Conservation (phyloP, 2,797 vertebrate species). For the Paramormyrops hopkinsi region DNA sequence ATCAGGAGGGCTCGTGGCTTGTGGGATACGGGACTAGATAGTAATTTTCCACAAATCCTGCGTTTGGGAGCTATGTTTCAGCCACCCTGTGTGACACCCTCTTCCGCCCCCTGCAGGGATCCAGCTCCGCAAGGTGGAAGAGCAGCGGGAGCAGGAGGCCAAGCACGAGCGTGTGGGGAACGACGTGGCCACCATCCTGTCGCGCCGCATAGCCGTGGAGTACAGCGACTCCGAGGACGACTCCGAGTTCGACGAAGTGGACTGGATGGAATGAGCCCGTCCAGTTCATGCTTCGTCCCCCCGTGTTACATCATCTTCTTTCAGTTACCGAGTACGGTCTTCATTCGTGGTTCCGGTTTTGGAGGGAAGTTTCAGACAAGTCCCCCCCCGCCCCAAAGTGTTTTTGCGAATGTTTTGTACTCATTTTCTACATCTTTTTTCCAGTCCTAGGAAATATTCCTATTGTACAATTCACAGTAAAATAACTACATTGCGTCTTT, state of each 20-base stretch:
- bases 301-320: background rate
- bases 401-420: constrained; percentile 37
- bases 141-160: constrained; percentile 93
- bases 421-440: constrained; percentile 30
- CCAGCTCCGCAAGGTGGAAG: constrained; percentile 94
- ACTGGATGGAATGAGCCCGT: constrained; percentile 82
- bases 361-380: constrained; percentile 28
- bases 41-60: background rate
- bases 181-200: constrained; percentile 93
- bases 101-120: constrained; percentile 65
- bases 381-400: constrained; percentile 23
- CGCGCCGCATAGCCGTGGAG: constrained; percentile 91
- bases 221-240: constrained; percentile 97
- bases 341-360: constrained; percentile 45
- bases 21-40: background rate
- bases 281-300: background rate
- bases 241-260: constrained; percentile 94
- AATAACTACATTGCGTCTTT: constrained; percentile 27
- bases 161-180: constrained; percentile 95
- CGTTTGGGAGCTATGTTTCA: background rate
- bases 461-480: constrained; percentile 49
- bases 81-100: background rate
- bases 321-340: constrained; percentile 21
- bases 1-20: background rate
- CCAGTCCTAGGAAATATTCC: constrained; percentile 34